These are phyloP conservation scores for Pristiophorus japonicus DNA, from an alignment of 2,113 vertebrate species.

Conservation along the genomic window DNA sequence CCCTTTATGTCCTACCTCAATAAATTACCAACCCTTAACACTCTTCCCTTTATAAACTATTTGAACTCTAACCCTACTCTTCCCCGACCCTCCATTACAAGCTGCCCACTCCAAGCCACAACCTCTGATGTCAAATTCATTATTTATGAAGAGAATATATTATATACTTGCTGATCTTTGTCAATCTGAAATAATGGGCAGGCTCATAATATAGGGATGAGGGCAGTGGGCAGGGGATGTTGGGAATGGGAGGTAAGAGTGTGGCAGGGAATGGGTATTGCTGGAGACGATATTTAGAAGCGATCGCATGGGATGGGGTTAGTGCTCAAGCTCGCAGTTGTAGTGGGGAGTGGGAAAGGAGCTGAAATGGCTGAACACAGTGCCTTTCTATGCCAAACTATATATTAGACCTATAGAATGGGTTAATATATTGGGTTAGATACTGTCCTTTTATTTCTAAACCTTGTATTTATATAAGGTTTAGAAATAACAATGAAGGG, in stretches of 20 bases:
- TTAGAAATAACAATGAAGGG: not conserved
- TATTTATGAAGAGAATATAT: not conserved
- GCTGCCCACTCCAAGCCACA: not conserved
- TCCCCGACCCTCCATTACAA: not conserved
- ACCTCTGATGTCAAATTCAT: not conserved
- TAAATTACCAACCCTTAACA: not conserved
- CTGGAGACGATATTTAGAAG: not conserved
- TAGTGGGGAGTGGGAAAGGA: not conserved
- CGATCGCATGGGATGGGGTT: not conserved
- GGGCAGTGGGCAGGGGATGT: not conserved
- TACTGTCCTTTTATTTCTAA: not conserved
- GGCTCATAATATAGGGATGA: not conserved
- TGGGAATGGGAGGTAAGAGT: not conserved
- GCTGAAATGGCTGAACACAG: not conserved
- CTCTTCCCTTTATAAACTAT: not conserved
- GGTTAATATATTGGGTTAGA: not conserved
- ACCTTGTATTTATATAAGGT: not conserved
- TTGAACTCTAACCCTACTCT: not conserved
- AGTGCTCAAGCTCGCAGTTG: not conserved
- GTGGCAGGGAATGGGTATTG: not conserved
- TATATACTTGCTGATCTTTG: not conserved
- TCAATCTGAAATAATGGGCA: not conserved
- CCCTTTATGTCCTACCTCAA: not conserved
- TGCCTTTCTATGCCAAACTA: not conserved
- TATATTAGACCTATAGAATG: not conserved